Base-by-base conservation (phyloP, 2,888 invertebrate species). In the Azorinus chamasolen region DNA sequence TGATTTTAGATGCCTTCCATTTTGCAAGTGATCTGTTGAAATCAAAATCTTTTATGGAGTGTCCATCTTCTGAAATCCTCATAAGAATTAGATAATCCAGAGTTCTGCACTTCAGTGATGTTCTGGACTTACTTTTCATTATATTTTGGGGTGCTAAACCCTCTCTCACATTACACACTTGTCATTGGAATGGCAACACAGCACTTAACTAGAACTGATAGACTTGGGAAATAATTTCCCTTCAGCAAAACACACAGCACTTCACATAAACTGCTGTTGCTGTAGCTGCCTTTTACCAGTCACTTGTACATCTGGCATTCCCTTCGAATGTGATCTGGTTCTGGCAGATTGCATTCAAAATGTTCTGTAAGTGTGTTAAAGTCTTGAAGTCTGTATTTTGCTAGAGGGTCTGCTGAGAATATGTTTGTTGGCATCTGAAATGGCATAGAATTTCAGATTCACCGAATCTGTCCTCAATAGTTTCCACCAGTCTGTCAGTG, bases 91-190 rank as follows among this genome's bases (percentile, higher is more conserved):
- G 48, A 25, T 63, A 50, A 59, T 74, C 66, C 37, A 79, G 24
- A 12, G 58, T 57, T 14, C 41, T 22, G 14, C 39, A 25, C 0
- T 61, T 64, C 64, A 75, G 14, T 2, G 50, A 59, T 32, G 74
- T 69, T 46, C 75, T 59, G 8, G 51, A 43, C 20, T 25, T 66
- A 8, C 57, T 27, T n/a, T 62, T 59, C 22, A 79, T 73, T 0
- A 62, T 16, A 37, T 79, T 74, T 27, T 70, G n/a, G 73, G 24
- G 74, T 74, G 20, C 32, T 46, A 50, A 70, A 74, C 12, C 70
- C 74, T n/a, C 72, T 39, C 32, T 73, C 73, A 74, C 78, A 78
- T 22, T 63, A 50, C 12, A 66, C 72, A 69, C 72, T 64, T 6
- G 37, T 62, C 39, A 77, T 45, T 37, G 64, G 66, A 14, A 72